Base-by-base conservation (phyloP, 2,797 vertebrate species). In the Coregonus ussuriensis region DNA sequence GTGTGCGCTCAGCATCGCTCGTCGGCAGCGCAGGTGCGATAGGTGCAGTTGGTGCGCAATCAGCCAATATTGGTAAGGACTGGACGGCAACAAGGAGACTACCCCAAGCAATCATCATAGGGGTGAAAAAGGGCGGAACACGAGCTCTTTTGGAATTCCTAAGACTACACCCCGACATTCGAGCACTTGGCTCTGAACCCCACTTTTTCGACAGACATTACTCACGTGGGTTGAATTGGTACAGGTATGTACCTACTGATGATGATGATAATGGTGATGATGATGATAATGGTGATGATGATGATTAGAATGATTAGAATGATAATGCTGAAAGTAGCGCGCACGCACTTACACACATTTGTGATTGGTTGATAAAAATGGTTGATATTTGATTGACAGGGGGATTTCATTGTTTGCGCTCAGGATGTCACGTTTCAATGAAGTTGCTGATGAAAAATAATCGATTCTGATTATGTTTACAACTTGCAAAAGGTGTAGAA, bases 131-230 rank as follows among this genome's bases (percentile, higher is more conserved):
- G 66, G 78, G 80, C n/a, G 83, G 83, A 65, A 86, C 85, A 15
- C 77, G 85, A 63, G 85, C 85, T 2, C 79, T 86, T 21, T 71
- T 86, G 14, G 83, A 86, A 71, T 86, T 86, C 65, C 79, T 86
- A 66, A 73, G 85, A 69, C 85, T 86, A 54, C 85, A 84, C 53
- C 85, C 85, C 51, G 83, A 82, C 35, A 77, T 86, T 33, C 77
- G 85, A n/a, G 85, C 85, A 2, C 75, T 82, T 35, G 83, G 85
- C 4, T 81, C 85, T 0, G 85, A 86, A 41, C 85, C 85, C n/a
- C 83, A 86, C 74, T 86, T 86, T 74, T 86, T 86, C 75, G 85
- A 86, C 65, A 81, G 85, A 62, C 81, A 86, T 68, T 86, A 86
- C 71, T 66, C 66, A 35, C 83, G 81, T 18, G 85, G 85, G 31